Evolutionary conservation across 2,113 vertebrate species (phyloP), one percentile per base, ranked within the genome.

Genomic region (Malaclemys terrapin): DNA sequence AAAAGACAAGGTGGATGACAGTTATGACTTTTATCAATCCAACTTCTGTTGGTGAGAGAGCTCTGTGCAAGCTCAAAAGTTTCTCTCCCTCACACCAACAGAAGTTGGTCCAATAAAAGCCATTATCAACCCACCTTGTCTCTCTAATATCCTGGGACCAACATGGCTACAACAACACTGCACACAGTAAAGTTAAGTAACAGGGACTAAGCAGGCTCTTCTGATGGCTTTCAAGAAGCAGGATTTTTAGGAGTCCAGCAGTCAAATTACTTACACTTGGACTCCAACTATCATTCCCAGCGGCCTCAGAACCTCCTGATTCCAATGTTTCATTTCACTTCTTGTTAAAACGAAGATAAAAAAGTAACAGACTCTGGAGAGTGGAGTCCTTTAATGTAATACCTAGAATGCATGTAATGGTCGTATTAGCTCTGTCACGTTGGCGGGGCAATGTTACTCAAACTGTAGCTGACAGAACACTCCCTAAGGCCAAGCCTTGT

Each of bases 391-490:
- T 25, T n/a, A 69, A 69, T 20, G 65, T n/a, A 69, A 78, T 49
- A 50, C 22, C 31, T 24, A 2, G 1, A 47, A 17, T 4, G 19
- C 14, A 76, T 3, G 38, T 0, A 47, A 20, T 49, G 22, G 49
- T 1, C 1, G n/a, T 1, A 47, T 78, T 47, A 78, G 13, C 12
- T 47, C 25, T 4, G 29, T 11, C 75, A 78, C 42, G 6, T 78
- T 27, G 24, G 24, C 42, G 47, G 75, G n/a, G 42, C 75, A 47
- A 76, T 45, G 42, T 45, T 45, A 45, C 42, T 78, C 75, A 45
- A 78, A 5, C 42, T 45, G 22, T 78, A 27, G 24, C 42, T 78
- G 75, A 47, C 22, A 78, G 42, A 42, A 78, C 25, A 13, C 47
- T 24, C 12, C 42, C 19, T 75, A 75, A 75, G 19, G 38, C 31